These are phyloP conservation scores for Schlechtendalia chinensis DNA, from an alignment of 1,140 invertebrate species.

Conservation along the genomic window DNA sequence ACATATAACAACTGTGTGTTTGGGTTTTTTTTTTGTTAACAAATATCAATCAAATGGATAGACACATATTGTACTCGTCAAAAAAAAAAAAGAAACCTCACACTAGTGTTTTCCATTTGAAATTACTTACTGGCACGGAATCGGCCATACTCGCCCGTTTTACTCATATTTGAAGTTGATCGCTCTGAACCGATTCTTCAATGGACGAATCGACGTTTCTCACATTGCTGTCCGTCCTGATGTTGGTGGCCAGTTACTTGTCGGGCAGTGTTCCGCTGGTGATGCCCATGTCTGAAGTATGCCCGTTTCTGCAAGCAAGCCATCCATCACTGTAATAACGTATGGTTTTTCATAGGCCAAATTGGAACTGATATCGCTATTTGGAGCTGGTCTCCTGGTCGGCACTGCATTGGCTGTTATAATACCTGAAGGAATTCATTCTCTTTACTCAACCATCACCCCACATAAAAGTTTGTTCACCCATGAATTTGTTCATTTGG, in stretches of 20 bases:
- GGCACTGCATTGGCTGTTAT: conserved; percentile 97
- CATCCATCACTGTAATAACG: background rate
- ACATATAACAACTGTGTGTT: no score
- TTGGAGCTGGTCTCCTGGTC: conserved; percentile 95
- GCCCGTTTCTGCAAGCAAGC: conserved; percentile 20
- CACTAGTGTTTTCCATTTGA: background rate
- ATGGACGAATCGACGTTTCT: conserved; percentile 85
- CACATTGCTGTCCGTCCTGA: conserved; percentile 78
- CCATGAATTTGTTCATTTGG: background rate
- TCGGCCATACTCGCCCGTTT: no score
- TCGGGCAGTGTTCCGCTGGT: conserved; percentile 90
- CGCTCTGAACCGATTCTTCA: background rate
- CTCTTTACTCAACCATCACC: conserved; percentile 62
- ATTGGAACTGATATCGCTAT: conserved; percentile 86
- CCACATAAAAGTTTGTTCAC: conserved; percentile 35
- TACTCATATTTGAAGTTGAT: background rate
- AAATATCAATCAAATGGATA: background rate
- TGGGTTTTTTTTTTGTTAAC: no score
- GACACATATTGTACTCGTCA: background rate
- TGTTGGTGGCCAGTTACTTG: conserved; percentile 92
- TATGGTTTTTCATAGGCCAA: conserved; percentile 73
- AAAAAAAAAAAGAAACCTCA: background rate
- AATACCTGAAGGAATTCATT: conserved; percentile 95
- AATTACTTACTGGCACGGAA: background rate
- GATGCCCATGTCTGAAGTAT: conserved; percentile 91